Evolutionary conservation across 92 coral and sea anemone species (phyloP), one percentile per base, ranked within the genome.

Genomic region (Blastomussa wellsi): DNA sequence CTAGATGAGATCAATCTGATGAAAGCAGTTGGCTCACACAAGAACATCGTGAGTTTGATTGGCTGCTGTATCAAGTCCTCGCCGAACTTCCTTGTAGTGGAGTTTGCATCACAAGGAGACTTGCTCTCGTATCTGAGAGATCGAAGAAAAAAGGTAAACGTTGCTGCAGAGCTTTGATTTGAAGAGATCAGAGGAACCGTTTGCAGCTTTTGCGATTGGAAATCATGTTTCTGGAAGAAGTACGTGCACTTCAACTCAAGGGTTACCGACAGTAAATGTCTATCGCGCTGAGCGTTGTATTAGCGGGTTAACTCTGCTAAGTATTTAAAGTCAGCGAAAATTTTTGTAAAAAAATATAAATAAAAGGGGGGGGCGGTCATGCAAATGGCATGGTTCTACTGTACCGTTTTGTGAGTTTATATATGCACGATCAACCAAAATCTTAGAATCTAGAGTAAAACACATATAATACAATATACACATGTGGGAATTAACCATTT

Each of bases 21-120:
- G 76, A 71, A 71, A 71, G 48, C 48, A 13, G 76, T 71, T 24
- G 76, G 76, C 1, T 71, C 48, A 17, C 76, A 71, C 32, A 71
- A 71, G 26, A 71, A 71, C 76, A 71, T 71, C 76, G 48, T 71
- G 76, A 71, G 76, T 39, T 39, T 71, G 48, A 71, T 71, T 35
- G 76, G 76, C 76, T 71, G 76, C 4, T 71, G 76, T 71, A 71
- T n/a, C 76, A 36, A 71, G 76, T 71, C 76, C 3, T 14, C 29
- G 28, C 76, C 76, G 19, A 71, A 36, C 17, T 71, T 71, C 29
- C 76, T 71, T n/a, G 1, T 71, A 17, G 76, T 71, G 48, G 76
- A 71, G 44, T 71, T 71, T 35, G 76, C 76, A 3, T 36, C 76
- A 0, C 15, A 71, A 71, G 76, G 76, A 36, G 76, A 71, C 32